phyloP scores from a whole-genome alignment of 1,140 invertebrate species.

The Drosophila dunni region DNA sequence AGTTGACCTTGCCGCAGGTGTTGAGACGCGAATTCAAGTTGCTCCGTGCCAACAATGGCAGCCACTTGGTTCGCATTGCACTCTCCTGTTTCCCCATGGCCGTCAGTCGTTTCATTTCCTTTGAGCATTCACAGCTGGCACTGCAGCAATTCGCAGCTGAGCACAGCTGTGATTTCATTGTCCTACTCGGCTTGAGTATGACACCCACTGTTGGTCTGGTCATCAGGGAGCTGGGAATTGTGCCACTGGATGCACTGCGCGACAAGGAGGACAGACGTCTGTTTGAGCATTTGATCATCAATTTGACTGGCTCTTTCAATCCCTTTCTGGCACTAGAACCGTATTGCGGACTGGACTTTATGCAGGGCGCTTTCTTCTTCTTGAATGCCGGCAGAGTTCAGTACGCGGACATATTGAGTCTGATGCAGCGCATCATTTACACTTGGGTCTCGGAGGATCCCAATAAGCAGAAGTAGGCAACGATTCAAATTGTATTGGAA shows the following conservation, averaged over 20 bases:
- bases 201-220: conserved; percentile 1
- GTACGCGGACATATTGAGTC: conserved; percentile 29
- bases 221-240: conserved; percentile 40
- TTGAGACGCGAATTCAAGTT: conserved; percentile 85
- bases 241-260: conserved; percentile 64
- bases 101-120: conserved; percentile 85
- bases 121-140: conserved; percentile 78
- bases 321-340: conserved; percentile 42
- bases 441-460: conserved; percentile 27
- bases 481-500: not conserved
- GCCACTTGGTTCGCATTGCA: conserved; percentile 86
- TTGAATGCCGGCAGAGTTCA: conserved; percentile 29
- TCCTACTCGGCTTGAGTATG: conserved; percentile 85
- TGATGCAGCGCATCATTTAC: conserved; percentile 39
- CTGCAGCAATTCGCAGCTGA: conserved; percentile 85
- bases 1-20: conserved; percentile 80
- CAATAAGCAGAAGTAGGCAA: not conserved
- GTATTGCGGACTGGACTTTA: conserved; percentile 55
- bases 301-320: conserved; percentile 33
- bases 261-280: conserved; percentile 73
- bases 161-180: conserved; percentile 77
- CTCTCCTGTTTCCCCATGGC: conserved; percentile 86
- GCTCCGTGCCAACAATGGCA: conserved; percentile 85
- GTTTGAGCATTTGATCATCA: conserved; percentile 57
- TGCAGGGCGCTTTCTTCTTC: conserved; percentile 81